Evolutionary conservation across 1,140 invertebrate genomes (phyloP).

Genomic region (Stegodyphus dumicola): DNA sequence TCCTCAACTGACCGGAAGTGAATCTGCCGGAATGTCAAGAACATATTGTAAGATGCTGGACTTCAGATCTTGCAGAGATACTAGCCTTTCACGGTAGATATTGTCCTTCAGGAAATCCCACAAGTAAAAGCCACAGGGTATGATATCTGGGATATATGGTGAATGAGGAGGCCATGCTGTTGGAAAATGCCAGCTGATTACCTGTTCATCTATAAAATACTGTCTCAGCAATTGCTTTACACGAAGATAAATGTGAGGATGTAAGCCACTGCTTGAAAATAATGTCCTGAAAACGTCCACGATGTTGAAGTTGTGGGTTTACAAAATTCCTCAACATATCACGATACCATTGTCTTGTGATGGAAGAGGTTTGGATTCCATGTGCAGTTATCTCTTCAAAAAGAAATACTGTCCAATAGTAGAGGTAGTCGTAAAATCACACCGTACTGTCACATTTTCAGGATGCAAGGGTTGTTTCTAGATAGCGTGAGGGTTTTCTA

Average conservation of each 20-base stretch:
- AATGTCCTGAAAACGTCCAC: neutral
- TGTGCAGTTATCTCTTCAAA: neutral
- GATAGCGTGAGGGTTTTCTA: neutral
- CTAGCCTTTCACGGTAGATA: neutral
- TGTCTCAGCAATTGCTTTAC: neutral
- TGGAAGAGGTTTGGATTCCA: neutral
- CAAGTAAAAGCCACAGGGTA: neutral
- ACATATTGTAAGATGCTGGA: neutral
- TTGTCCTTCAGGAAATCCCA: neutral
- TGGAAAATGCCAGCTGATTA: neutral
- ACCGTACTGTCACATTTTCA: neutral
- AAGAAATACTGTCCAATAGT: neutral
- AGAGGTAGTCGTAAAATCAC: neutral
- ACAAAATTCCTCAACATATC: neutral
- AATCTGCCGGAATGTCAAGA: neutral
- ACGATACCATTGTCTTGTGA: neutral
- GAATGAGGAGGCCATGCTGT: neutral
- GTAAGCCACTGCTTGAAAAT: neutral
- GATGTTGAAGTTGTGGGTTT: neutral
- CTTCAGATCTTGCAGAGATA: neutral
- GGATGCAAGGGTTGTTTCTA: neutral
- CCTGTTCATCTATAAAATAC: neutral
- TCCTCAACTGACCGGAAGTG: neutral
- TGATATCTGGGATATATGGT: neutral
- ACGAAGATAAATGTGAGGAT: neutral